Base-by-base conservation (phyloP, 2,113 vertebrate species). In the Zosterops pallidus region DNA sequence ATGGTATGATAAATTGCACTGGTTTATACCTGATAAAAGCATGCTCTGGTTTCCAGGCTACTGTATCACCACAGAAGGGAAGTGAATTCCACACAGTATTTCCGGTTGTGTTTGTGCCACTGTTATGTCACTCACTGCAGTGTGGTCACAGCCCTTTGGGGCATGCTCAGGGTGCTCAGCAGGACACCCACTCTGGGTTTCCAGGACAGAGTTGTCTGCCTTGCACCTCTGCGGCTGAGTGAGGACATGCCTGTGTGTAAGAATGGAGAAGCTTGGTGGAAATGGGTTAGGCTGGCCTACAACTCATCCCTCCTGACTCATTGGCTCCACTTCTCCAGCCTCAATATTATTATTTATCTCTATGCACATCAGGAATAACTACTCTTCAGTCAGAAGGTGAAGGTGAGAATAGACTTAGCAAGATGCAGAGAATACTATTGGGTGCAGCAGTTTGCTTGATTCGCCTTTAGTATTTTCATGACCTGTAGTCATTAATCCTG, bases 171-270 rank as follows among this genome's bases (percentile, higher is more conserved):
- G 47, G 35, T 23, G 26, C 49, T 86, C 72, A 69, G 19, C 33
- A 59, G 47, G 50, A 47, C 33, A 59, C 5, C 1, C 5, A 2
- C 5, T 59, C 35, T 47, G 59, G 41, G 18, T 56, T 80, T 68
- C 24, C 35, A 25, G 9, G 28, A 21, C 55, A 72, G 31, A 52
- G n/a, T 8, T 42, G 4, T 59, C 11, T 53, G 37, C n/a, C 46
- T 72, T 0, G 0, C 46, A 29, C 21, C 23, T 77, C 49, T 72
- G 70, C 65, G 68, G 44, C n/a, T 81, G 68, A 76, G n/a, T 15
- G 18, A 62, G 31, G 15, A 14, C 5, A 2, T 9, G 12, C 5
- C 29, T 53, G 9, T 1, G 1, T 9, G 5, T 20, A 42, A 56
- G 21, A 35, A 13, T 14, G 31, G 53, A 46, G 50, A 52, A 56